A percentile compares a stretch with the other conserved stretches of the same genome.
phyloP scores from a whole-genome alignment of 2,113 vertebrate genomes.

The Candoia aspera region DNA sequence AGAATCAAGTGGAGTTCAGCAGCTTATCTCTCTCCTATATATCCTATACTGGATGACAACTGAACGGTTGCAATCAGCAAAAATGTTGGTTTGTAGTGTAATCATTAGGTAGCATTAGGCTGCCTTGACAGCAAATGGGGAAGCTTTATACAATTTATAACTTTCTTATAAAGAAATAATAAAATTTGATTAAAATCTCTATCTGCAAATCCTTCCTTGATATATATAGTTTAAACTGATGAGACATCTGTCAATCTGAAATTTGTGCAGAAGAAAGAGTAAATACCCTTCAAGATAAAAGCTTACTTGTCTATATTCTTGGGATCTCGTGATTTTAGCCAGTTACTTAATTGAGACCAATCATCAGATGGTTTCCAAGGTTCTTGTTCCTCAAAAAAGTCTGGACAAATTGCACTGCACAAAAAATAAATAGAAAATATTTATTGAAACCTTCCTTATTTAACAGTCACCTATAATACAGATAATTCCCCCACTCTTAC shows the following conservation, averaged over 20 bases:
- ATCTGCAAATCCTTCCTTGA: no score
- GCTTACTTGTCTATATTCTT: constrained; percentile 77
- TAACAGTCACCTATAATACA: neutral
- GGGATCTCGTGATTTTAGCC: constrained; percentile 77
- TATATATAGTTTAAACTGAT: no score
- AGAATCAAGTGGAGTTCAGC: no score
- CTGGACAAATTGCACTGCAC: constrained; percentile 74
- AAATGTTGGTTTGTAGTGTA: neutral
- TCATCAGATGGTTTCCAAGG: constrained; percentile 75
- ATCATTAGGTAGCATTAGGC: neutral
- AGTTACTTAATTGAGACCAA: constrained; percentile 74
- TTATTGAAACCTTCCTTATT: neutral
- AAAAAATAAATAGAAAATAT: neutral
- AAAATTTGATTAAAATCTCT: no score
- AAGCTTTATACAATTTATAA: neutral
- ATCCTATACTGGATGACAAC: neutral
- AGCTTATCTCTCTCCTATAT: no score
- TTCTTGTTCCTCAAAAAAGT: constrained; percentile 79
- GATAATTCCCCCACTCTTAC: no score
- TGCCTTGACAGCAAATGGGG: no score
- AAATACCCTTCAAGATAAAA: neutral
- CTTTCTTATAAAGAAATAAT: no score
- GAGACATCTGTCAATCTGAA: no score
- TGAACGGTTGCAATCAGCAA: neutral
- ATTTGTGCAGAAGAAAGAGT: neutral